Conservation (phyloP, 2,113 vertebrate genomes). For the Potamarius usumacintae region DNA sequence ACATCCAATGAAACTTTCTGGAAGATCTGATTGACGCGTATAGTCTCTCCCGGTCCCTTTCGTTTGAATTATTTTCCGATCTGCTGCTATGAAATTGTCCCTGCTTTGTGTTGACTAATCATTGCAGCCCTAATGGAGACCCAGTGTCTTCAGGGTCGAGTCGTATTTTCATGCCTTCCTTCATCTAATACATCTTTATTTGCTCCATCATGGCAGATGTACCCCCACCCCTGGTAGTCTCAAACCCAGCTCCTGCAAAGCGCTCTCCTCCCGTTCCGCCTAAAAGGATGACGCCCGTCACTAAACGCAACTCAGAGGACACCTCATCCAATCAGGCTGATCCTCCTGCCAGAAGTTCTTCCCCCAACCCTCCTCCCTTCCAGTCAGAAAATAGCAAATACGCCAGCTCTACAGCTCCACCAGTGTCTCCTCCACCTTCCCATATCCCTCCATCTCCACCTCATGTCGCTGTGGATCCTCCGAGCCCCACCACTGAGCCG, state of each 20-base stretch:
- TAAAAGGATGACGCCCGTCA: conserved; percentile 79
- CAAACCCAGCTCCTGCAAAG: conserved; percentile 69
- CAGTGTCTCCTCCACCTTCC: conserved; percentile 52
- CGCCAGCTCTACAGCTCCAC: conserved; percentile 36
- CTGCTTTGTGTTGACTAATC: not conserved
- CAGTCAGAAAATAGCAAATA: conserved; percentile 40
- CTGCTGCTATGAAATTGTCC: not conserved
- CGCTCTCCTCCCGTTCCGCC: conserved; percentile 88
- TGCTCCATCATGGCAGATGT: conserved; percentile 76
- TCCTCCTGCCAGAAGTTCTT: conserved; percentile 39
- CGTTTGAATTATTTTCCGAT: not conserved
- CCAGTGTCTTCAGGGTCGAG: not conserved
- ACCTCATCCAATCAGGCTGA: conserved; percentile 60
- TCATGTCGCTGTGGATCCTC: conserved; percentile 48
- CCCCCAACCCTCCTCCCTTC: conserved; percentile 54
- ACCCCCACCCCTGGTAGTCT: conserved; percentile 70
- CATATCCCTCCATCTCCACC: conserved; percentile 73
- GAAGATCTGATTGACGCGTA: not conserved
- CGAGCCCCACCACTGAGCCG: conserved; percentile 66
- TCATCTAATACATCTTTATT: not conserved
- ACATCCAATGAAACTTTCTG: not conserved
- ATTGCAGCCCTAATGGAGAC: not conserved
- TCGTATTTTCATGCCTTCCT: not conserved
- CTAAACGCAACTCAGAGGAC: conserved; percentile 62
- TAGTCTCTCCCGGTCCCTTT: not conserved